phyloP scores from a whole-genome alignment of 30 jellyfish, hydroid and myxozoan species.

The Mastigias papua region DNA sequence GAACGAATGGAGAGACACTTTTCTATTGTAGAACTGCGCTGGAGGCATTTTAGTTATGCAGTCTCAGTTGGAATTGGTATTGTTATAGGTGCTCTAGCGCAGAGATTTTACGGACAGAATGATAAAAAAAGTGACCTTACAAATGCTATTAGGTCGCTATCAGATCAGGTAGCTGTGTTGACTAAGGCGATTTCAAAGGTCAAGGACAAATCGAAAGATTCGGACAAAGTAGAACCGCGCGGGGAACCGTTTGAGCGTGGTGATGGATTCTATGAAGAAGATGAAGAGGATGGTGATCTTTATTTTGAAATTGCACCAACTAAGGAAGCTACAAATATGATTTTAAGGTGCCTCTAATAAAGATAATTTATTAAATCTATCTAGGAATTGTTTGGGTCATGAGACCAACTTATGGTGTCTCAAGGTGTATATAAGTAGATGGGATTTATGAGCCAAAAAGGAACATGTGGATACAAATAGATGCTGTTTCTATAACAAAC shows the following conservation, averaged over 20 bases:
- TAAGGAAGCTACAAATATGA: neutral
- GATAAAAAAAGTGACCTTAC: conserved; percentile 66
- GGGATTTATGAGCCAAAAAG: too few relatives aligned
- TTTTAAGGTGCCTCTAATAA: neutral
- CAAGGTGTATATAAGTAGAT: too few relatives aligned
- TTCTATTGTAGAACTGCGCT: neutral
- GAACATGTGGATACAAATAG: too few relatives aligned
- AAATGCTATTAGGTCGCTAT: conserved; percentile 41
- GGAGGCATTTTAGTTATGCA: conserved; percentile 63
- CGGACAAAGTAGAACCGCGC: neutral
- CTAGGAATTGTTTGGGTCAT: too few relatives aligned
- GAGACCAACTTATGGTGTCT: too few relatives aligned
- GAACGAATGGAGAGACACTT: neutral
- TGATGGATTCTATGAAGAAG: neutral
- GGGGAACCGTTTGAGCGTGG: neutral
- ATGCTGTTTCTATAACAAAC: too few relatives aligned
- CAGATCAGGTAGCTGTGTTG: conserved; percentile 67
- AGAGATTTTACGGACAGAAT: conserved; percentile 16
- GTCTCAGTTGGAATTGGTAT: conserved; percentile 85
- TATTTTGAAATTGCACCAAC: conserved; percentile 52
- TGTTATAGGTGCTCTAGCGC: conserved; percentile 31
- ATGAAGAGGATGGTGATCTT: conserved; percentile 83
- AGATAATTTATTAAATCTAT: neutral
- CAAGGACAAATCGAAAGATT: neutral
- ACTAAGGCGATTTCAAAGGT: conserved; percentile 37